Percentiles rank a stretch among this genome's conserved stretches.
phyloP scores from a whole-genome alignment of 1,140 invertebrate genomes.

The Drosophila nebulosa region DNA sequence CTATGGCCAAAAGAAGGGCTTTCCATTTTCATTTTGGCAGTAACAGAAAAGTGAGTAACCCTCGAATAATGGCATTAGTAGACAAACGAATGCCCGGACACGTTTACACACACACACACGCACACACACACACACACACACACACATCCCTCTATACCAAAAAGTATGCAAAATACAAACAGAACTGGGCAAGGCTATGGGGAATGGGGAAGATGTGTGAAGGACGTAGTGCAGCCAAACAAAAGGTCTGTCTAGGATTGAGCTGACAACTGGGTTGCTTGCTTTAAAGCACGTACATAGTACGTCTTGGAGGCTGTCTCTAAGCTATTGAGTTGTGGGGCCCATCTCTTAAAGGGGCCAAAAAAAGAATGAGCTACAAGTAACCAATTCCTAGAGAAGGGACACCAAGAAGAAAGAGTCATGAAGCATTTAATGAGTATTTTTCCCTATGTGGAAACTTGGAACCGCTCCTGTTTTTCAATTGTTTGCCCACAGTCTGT shows the following conservation, averaged over 20 bases:
- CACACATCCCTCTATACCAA: not conserved
- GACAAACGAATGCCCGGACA: slow-evolving; percentile 64
- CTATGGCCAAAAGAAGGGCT: slow-evolving; percentile 29
- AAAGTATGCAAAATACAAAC: slow-evolving; percentile 46
- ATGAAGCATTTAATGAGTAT: no score
- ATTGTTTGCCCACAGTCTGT: slow-evolving; percentile 77
- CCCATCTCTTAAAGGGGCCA: not conserved
- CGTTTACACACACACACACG: slow-evolving; percentile 1
- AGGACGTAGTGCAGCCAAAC: slow-evolving; percentile 36
- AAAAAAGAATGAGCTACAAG: no score
- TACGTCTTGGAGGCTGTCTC: slow-evolving; percentile 1
- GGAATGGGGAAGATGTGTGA: not conserved
- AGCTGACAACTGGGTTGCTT: slow-evolving; percentile 27
- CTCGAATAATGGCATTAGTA: slow-evolving; percentile 55
- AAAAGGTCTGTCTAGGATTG: slow-evolving; percentile 41
- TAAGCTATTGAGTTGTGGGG: not conserved
- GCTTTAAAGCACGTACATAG: slow-evolving; percentile 29
- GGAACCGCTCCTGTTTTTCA: slow-evolving; percentile 22
- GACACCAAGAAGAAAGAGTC: no score
- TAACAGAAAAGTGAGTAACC: slow-evolving; percentile 15
- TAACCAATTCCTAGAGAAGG: no score
- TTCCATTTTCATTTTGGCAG: slow-evolving; percentile 69
- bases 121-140: not conserved
- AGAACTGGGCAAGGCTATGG: not conserved
- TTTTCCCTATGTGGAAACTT: not conserved